Base-by-base conservation (phyloP, 1,140 invertebrate species). In the Scylla paramamosain region DNA sequence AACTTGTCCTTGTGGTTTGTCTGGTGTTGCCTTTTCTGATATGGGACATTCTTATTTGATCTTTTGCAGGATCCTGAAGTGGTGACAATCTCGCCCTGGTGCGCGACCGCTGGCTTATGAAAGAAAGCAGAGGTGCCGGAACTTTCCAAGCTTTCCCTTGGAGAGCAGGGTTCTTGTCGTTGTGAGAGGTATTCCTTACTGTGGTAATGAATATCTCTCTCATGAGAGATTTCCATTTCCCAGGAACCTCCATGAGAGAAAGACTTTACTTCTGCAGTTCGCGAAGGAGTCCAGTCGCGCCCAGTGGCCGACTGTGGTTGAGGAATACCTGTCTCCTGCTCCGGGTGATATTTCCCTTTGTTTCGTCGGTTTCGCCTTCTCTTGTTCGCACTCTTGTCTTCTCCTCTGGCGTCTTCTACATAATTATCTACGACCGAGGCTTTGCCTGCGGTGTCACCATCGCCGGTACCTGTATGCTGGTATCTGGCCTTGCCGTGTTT, bases 341-440 rank as follows among this genome's bases (percentile, higher is more conserved):
- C 92, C 46, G 52, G 45, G 12, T 86, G 83, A 29, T 84, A 52
- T 20, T 29, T 87, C 7, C 82, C 86, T 39, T 48, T 83, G 46
- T 83, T 32, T 29, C 92, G 82, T 77, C 84, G 92, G 89, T 91
- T 48, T 14, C 46, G 77, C 12, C 92, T 45, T 25, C 52, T 48
- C 29, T 59, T 93, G 48, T 82, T 87, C 45, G 1, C 83, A n/a
- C 83, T 46, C 46, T 93, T 93, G 7, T 45, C 92, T 52, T 93
- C 92, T 32, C 46, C 87, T 46, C 46, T 90, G 25, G 25, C 88
- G 3, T 29, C 88, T 90, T 90, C 32, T 20, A 39, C 6, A 12
- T 90, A 16, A 0, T 77, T 8, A 77, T n/a, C 67, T 12, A 1
- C 67, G 6, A 20, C 67, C 67, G 25, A 25, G 20, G 67, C 20